A percentile compares a stretch with the other conserved stretches of the same genome.
phyloP scores from a whole-genome alignment of 2,113 vertebrate species.

The Malurus cyaneus region DNA sequence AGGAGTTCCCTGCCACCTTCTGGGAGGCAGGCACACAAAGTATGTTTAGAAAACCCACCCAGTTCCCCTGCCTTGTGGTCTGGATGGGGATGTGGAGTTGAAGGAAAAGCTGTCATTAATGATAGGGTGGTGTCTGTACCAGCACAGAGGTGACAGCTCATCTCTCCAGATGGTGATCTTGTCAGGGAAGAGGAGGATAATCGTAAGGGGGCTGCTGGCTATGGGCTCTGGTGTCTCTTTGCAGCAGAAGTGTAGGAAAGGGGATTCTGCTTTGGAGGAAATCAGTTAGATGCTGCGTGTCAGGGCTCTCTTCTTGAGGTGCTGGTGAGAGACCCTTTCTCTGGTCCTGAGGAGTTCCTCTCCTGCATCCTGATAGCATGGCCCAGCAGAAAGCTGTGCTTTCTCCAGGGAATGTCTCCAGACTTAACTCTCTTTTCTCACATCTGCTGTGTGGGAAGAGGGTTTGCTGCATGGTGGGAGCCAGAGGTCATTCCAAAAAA shows the following conservation, averaged over 20 bases:
- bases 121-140: not conserved
- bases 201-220: not conserved
- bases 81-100: not conserved
- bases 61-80: not conserved
- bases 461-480: not conserved
- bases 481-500: not conserved
- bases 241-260: not conserved
- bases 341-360: not conserved
- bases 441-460: not conserved
- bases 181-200: not conserved
- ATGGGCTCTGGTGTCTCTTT: not conserved
- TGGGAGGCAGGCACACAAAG: not conserved
- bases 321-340: not conserved
- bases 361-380: not conserved
- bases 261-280: not conserved
- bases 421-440: not conserved
- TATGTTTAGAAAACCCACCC: not conserved
- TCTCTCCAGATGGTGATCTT: not conserved
- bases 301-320: not conserved
- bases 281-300: too few species aligned
- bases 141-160: not conserved
- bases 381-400: not conserved
- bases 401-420: not conserved
- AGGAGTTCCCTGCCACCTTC: not conserved
- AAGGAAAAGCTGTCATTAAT: not conserved